phyloP scores from a whole-genome alignment of 1,140 invertebrate species.

The Daktulosphaira vitifoliae region DNA sequence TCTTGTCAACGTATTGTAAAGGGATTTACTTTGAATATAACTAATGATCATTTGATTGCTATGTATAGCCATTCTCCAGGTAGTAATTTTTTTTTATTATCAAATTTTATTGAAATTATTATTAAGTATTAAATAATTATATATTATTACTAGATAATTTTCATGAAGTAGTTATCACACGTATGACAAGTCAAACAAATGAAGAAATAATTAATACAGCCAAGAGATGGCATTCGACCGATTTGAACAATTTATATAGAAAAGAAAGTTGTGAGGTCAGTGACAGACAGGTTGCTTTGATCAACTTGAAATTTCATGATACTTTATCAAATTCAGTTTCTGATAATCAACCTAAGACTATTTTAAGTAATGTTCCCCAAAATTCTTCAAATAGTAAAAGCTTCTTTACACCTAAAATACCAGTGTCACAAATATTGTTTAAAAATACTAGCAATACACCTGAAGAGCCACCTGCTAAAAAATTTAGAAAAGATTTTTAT shows the following conservation, averaged over 20 bases:
- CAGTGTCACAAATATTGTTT: slow-evolving; percentile 1
- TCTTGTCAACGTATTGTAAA: slow-evolving; percentile 22
- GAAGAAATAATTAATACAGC: not conserved
- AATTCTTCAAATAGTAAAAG: not conserved
- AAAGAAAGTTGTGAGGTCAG: not conserved
- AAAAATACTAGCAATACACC: not conserved
- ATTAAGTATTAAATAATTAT: not conserved
- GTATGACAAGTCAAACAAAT: slow-evolving; percentile 9
- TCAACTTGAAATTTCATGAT: slow-evolving; percentile 5
- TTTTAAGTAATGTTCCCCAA: not conserved
- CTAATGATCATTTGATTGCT: slow-evolving; percentile 26
- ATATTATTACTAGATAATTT: not conserved
- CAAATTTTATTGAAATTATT: not conserved
- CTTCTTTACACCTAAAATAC: slow-evolving; percentile 10
- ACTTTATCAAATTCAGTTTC: not conserved
- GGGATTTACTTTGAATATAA: slow-evolving; percentile 27
- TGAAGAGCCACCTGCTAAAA: slow-evolving; percentile 17
- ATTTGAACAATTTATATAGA: not conserved
- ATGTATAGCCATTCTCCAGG: slow-evolving; percentile 25
- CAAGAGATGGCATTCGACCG: not conserved
- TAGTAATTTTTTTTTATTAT: too few relatives aligned
- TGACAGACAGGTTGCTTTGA: not conserved
- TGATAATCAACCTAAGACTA: not conserved
- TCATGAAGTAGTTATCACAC: slow-evolving; percentile 5
- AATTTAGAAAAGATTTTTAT: not conserved